phyloP scores from a whole-genome alignment of 2,113 vertebrate genomes.

The Oreochromis tanganicae region DNA sequence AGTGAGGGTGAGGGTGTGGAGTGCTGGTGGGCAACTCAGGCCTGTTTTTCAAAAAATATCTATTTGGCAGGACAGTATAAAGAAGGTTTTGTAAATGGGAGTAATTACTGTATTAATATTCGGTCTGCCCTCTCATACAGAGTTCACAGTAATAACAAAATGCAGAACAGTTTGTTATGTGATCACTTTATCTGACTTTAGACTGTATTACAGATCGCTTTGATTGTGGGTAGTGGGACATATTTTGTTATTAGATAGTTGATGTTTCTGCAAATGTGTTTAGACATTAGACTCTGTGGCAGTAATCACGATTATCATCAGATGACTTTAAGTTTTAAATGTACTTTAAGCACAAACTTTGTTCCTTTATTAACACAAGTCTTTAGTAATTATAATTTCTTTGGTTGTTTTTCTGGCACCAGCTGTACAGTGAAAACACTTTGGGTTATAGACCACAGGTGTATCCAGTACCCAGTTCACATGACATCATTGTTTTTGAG shows the following conservation, averaged over 20 bases:
- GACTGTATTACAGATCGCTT: neutral
- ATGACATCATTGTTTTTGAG: neutral
- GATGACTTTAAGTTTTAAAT: neutral
- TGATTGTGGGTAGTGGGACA: accelerated
- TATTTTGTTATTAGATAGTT: neutral
- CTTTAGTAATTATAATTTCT: accelerated
- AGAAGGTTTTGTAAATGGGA: neutral
- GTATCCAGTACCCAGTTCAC: neutral
- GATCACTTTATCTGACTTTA: neutral
- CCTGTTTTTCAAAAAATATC: neutral
- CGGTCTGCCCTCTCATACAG: neutral
- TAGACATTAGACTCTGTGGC: neutral
- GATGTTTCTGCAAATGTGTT: neutral
- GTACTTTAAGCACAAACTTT: accelerated
- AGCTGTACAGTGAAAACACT: neutral
- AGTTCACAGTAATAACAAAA: neutral
- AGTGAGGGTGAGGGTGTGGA: neutral
- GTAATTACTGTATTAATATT: neutral
- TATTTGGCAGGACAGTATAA: neutral
- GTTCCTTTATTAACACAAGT: neutral
- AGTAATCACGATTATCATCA: neutral
- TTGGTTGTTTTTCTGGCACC: neutral
- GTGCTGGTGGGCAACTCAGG: neutral
- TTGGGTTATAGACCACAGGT: neutral
- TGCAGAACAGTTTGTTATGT: neutral